Evolutionary conservation across 1,140 invertebrate species (phyloP), one percentile per base, ranked within the genome.

Genomic region (Sweltsa coloradensis): DNA sequence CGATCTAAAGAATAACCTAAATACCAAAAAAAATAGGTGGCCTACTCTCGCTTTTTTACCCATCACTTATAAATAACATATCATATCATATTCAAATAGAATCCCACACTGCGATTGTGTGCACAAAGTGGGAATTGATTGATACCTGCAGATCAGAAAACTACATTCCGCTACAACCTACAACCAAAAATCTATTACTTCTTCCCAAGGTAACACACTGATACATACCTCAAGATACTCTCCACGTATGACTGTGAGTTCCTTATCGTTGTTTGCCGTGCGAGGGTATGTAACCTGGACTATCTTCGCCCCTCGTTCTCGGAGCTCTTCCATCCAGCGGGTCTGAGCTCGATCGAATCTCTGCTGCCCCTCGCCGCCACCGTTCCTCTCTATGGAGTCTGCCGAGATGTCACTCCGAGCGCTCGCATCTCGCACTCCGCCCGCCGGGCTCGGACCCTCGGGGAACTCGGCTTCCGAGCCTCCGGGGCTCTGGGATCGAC

Each of bases 181-280:
- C n/a, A n/a, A n/a, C n/a, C n/a, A n/a, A n/a, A n/a, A n/a, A n/a
- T n/a, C n/a, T n/a, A n/a, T n/a, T n/a, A n/a, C n/a, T n/a, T n/a
- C n/a, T n/a, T n/a, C n/a, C n/a, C n/a, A n/a, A n/a, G n/a, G n/a
- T n/a, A n/a, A n/a, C n/a, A n/a, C n/a, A n/a, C n/a, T n/a, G n/a
- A n/a, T n/a, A n/a, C 62, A 58, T 62, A 92, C 90, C 78, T 97
- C 91, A 16, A 99, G 69, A 63, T 88, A 92, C 69, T 99, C 95
- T 52, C 94, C 94, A 52, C 93, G 78, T 26, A 88, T 79, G 0
- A 99, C 93, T 16, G 89, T 95, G 42, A 99, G 72, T 64, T 99
- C 96, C 66, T 99, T 99, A 62, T 94, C 83, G 65, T 99, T 98
- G 69, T 96, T 94, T n/a, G 90, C 91, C 3, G 89, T 92, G 51